Conservation (phyloP, 2,888 invertebrate species). For the Vanessa cardui region DNA sequence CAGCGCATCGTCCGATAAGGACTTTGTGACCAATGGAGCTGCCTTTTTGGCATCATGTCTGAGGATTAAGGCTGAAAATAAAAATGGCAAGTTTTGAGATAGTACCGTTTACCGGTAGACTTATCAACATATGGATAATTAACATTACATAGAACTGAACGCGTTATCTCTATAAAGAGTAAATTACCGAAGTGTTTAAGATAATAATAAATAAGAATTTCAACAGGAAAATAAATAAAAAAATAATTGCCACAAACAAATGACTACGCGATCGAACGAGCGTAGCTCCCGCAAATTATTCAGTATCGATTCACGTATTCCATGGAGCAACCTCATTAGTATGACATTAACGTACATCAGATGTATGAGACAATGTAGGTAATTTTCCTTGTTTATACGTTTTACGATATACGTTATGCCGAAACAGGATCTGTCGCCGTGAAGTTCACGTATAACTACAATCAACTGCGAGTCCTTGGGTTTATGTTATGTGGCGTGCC, state of each 20-base stretch:
- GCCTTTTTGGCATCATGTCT: constrained; percentile 53
- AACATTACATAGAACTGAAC: too few species aligned
- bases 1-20: constrained; percentile 67
- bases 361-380: constrained; percentile 43
- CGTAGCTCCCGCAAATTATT: constrained; percentile 32
- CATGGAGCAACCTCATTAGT: constrained; percentile 41
- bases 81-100: background rate
- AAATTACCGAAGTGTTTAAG: background rate
- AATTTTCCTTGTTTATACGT: constrained; percentile 48
- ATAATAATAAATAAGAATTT: background rate
- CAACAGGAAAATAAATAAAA: constrained; percentile 14
- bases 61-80: constrained; percentile 58
- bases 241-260: constrained; percentile 27
- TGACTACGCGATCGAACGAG: constrained; percentile 33
- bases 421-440: constrained; percentile 33
- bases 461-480: background rate
- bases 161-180: too few species aligned
- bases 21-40: constrained; percentile 60
- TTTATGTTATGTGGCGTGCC: background rate
- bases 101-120: too few species aligned
- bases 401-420: background rate
- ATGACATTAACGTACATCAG: constrained; percentile 35
- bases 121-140: too few species aligned
- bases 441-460: constrained; percentile 11
- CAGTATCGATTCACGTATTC: constrained; percentile 38